phyloP scores from a whole-genome alignment of 2,888 invertebrate species.

The Cephalotes varians region DNA sequence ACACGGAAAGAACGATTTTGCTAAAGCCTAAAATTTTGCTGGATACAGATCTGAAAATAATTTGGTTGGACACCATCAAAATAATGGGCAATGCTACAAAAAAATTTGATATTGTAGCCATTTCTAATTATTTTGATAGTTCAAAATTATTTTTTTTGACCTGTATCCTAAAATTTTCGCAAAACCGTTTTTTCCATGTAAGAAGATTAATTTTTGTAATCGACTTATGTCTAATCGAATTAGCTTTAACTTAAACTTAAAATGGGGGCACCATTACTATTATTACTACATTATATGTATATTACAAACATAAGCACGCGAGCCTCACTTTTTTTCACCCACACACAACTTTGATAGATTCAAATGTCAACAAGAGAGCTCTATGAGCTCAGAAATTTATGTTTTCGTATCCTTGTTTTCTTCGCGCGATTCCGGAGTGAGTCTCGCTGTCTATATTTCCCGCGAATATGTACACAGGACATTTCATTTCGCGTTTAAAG shows the following conservation, averaged over 20 bases:
- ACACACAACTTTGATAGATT: background rate
- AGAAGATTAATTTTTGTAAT: conserved; percentile 51
- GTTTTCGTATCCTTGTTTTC: background rate
- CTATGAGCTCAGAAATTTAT: background rate
- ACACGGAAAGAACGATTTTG: too few species aligned
- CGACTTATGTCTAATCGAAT: conserved; percentile 49
- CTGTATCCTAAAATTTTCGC: too few species aligned
- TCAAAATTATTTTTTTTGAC: too few species aligned
- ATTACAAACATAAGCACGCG: conserved; percentile 25
- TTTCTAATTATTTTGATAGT: too few species aligned
- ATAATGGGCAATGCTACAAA: too few species aligned
- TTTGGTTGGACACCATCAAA: too few species aligned
- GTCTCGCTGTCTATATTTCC: conserved; percentile 36
- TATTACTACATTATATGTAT: conserved; percentile 46
- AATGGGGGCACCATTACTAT: conserved; percentile 64
- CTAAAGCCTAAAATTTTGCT: too few species aligned
- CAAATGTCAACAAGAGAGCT: background rate
- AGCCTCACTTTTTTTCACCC: conserved; percentile 49
- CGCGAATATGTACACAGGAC: background rate
- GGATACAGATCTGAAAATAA: too few species aligned
- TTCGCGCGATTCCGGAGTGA: conserved; percentile 21
- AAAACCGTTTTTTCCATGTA: too few species aligned
- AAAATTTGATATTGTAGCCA: too few species aligned
- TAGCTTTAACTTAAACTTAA: conserved; percentile 63
- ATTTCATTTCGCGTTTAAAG: conserved; percentile 12